A percentile compares a stretch with the other conserved stretches of the same genome.
Conservation (phyloP, 2,797 vertebrate genomes). For the Lagodon rhomboides region DNA sequence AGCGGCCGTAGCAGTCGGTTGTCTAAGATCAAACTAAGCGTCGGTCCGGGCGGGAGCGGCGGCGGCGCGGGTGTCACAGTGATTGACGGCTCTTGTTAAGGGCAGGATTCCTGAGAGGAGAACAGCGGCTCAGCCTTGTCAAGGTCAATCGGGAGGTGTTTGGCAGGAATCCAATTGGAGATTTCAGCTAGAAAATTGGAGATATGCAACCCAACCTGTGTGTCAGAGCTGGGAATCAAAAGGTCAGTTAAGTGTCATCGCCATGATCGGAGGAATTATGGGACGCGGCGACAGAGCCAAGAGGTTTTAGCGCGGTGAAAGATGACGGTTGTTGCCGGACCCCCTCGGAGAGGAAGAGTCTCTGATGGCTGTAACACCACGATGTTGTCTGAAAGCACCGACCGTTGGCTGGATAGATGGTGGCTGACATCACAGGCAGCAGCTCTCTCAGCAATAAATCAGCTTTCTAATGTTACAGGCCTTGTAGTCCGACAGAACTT, state of each 20-base stretch:
- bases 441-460: neutral
- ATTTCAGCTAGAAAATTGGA: slow-evolving; percentile 72
- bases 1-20: slow-evolving; percentile 55
- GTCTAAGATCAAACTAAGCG: slow-evolving; percentile 58
- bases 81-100: slow-evolving; percentile 79
- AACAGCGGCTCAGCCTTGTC: slow-evolving; percentile 72
- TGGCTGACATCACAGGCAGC: neutral
- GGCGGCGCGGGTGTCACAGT: slow-evolving; percentile 46
- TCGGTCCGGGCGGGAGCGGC: slow-evolving; percentile 33
- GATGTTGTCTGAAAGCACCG: slow-evolving; percentile 15
- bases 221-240: slow-evolving; percentile 71
- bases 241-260: slow-evolving; percentile 71
- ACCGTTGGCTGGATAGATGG: neutral
- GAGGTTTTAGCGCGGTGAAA: slow-evolving; percentile 38
- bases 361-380: neutral
- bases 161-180: slow-evolving; percentile 72
- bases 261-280: slow-evolving; percentile 64
- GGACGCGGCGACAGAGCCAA: slow-evolving; percentile 54
- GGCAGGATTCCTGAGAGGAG: slow-evolving; percentile 66
- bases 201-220: slow-evolving; percentile 68
- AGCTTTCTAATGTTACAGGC: neutral
- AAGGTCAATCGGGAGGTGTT: slow-evolving; percentile 73
- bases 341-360: slow-evolving; percentile 27
- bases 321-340: slow-evolving; percentile 20
- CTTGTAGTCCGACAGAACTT: neutral